Evolutionary conservation across 2,797 vertebrate genomes (phyloP).

Genomic region (Cynopterus sphinx): DNA sequence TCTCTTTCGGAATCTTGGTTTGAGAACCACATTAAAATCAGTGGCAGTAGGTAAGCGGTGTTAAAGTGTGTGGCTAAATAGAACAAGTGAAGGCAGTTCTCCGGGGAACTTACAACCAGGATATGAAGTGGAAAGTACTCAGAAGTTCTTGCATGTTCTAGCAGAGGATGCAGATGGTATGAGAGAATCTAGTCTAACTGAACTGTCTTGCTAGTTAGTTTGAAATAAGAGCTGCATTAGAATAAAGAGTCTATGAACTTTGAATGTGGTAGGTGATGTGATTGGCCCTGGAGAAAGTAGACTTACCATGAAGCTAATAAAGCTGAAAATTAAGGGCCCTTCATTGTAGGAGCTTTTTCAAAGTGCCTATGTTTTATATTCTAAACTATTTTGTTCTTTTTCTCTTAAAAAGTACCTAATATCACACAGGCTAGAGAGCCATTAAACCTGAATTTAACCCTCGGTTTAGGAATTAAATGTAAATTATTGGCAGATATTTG

Average conservation of each 20-base stretch:
- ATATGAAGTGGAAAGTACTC: background rate
- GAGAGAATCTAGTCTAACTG: background rate
- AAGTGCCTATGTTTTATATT: background rate
- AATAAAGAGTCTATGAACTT: background rate
- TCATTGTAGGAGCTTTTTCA: background rate
- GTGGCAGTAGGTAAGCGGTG: background rate
- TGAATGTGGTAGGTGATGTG: background rate
- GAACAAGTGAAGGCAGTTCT: background rate
- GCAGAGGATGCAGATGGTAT: background rate
- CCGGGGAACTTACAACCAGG: background rate
- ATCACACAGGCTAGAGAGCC: background rate
- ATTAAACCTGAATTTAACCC: background rate
- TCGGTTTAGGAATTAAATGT: background rate
- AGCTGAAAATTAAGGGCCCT: background rate
- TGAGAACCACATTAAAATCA: background rate
- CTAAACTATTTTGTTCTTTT: background rate
- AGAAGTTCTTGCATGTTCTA: background rate
- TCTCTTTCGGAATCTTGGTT: background rate
- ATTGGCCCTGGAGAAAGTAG: background rate
- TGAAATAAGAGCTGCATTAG: background rate
- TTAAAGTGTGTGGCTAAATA: background rate
- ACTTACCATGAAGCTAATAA: background rate
- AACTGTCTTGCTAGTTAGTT: background rate
- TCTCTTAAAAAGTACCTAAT: background rate
- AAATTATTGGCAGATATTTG: background rate